Base-by-base conservation (phyloP, 2,888 invertebrate species). In the Hydriomena furcata region DNA sequence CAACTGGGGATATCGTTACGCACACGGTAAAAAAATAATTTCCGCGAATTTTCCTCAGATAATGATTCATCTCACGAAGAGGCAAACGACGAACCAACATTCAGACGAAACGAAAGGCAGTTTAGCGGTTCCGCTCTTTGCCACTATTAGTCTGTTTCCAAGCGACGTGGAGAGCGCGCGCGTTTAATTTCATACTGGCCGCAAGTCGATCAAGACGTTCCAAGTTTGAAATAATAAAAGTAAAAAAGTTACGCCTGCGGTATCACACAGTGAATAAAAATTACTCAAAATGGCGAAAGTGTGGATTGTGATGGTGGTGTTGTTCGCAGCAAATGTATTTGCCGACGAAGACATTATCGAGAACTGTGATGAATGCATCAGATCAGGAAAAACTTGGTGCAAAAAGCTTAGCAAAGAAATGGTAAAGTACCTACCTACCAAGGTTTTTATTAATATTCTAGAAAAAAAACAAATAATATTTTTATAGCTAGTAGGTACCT, bases 381-480 rank as follows among this genome's bases (percentile, higher is more conserved):
- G 81, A 68, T 79, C 78, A 54, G 82, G 79, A 37, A 76, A 71
- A 23, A 44, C 61, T 27, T 89, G 88, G 88, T 89, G 89, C 66
- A 78, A 67, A 10, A 74, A 46, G 66, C 60, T 2, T 56, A 55
- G 63, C 0, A 7, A 0, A 1, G n/a, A n/a, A n/a, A n/a, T 13
- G 35, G 35, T 36, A 37, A 17, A 27, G 36, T 12, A 24, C 12
- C 5, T 7, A 34, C 8, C 7, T n/a, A n/a, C n/a, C n/a, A n/a
- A n/a, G n/a, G n/a, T n/a, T n/a, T n/a, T n/a, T n/a, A n/a, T n/a
- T n/a, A n/a, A n/a, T n/a, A n/a, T n/a, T n/a, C n/a, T n/a, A n/a
- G n/a, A n/a, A n/a, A n/a, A n/a, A n/a, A n/a, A n/a, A n/a, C n/a
- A n/a, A n/a, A n/a, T n/a, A n/a, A n/a, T n/a, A n/a, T n/a, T n/a